These are phyloP conservation scores for Sphaerodactylus townsendi DNA, from an alignment of 2,113 vertebrate species.

Conservation along the genomic window DNA sequence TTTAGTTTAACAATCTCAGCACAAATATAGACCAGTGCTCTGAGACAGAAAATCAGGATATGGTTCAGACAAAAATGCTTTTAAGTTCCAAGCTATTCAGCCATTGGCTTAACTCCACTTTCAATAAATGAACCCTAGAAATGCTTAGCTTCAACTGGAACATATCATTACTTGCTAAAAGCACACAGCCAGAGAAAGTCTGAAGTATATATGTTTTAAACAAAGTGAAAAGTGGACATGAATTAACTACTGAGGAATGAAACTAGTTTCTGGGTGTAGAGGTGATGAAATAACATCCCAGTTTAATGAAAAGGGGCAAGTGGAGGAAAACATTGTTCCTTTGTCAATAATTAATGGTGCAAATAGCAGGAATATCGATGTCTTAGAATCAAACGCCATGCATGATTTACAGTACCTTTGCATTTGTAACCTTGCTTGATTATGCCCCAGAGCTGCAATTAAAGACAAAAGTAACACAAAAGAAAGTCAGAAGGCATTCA, in stretches of 20 bases:
- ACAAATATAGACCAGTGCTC: neutral
- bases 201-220: neutral
- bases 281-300: neutral
- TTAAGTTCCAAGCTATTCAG: neutral
- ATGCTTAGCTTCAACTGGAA: neutral
- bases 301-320: neutral
- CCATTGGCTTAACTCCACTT: neutral
- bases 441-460: slow-evolving; percentile 96
- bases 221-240: neutral
- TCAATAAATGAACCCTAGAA: neutral
- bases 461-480: slow-evolving; percentile 68
- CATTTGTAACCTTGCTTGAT: slow-evolving; percentile 99
- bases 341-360: slow-evolving; percentile 5
- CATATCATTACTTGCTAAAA: neutral
- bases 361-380: neutral
- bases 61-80: neutral
- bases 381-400: slow-evolving; percentile 13
- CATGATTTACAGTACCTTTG: slow-evolving; percentile 84
- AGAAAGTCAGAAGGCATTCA: slow-evolving; percentile 69
- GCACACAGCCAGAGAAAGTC: neutral
- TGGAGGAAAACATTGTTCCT: neutral
- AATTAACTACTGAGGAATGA: neutral
- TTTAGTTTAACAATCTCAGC: neutral
- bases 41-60: neutral
- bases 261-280: neutral